Evolutionary conservation across 2,888 invertebrate genomes (phyloP).

Genomic region (Pandemis cinnamomeana): DNA sequence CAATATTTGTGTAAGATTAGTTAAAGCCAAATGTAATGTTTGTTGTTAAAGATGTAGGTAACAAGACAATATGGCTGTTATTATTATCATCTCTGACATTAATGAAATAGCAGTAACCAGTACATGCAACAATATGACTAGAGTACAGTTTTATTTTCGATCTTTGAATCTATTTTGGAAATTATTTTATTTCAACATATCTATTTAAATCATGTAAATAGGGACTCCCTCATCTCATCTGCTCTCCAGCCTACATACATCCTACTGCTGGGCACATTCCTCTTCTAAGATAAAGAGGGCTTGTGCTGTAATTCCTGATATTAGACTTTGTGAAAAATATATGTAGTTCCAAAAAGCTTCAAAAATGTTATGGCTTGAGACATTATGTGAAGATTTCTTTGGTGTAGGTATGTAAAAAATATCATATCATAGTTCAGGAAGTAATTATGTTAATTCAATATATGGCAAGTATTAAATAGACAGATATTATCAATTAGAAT

Average conservation of each 20-base stretch:
- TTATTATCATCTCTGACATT: background rate
- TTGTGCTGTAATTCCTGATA: too few species aligned
- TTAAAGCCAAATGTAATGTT: background rate
- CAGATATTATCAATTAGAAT: background rate
- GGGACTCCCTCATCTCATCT: background rate
- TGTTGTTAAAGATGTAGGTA: background rate
- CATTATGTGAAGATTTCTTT: too few species aligned
- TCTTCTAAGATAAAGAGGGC: too few species aligned
- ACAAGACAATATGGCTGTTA: background rate
- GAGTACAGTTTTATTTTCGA: background rate
- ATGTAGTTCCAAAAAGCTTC: background rate
- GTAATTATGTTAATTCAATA: background rate
- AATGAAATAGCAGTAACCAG: background rate
- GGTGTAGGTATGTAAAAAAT: background rate
- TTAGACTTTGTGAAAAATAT: background rate
- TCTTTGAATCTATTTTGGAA: background rate
- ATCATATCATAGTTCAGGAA: background rate
- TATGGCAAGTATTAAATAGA: background rate
- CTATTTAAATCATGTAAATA: background rate
- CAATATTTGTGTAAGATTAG: background rate
- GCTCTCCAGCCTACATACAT: too few species aligned
- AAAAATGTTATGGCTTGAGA: background rate
- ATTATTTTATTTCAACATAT: background rate
- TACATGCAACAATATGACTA: background rate
- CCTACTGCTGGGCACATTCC: too few species aligned